A percentile compares a stretch with the other conserved stretches of the same genome.
phyloP scores from a whole-genome alignment of 2,113 vertebrate species.

The Malurus cyaneus region DNA sequence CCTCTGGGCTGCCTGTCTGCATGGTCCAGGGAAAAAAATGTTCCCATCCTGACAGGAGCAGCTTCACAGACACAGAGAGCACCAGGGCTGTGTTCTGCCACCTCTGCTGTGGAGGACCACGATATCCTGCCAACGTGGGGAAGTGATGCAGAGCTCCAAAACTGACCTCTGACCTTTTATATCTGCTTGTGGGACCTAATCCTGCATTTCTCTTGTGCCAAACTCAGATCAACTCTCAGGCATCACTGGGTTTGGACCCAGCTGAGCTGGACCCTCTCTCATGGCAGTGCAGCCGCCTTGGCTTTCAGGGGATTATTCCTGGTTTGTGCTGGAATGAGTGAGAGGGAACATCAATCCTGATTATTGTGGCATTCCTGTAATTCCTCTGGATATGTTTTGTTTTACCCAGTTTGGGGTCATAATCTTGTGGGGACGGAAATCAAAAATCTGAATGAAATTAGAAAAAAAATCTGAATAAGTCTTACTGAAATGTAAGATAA shows the following conservation, averaged over 20 bases:
- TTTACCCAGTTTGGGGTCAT: too few species aligned
- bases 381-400: not conserved
- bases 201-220: accelerated
- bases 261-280: not conserved
- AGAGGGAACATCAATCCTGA: not conserved
- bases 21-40: accelerated
- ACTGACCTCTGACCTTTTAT: not conserved
- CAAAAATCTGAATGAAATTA: not conserved
- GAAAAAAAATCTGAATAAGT: too few species aligned
- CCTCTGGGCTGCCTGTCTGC: not conserved
- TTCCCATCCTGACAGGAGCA: not conserved
- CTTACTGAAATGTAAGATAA: not conserved
- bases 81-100: accelerated
- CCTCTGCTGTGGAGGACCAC: accelerated
- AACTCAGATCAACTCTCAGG: not conserved
- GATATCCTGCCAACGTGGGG: accelerated
- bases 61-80: accelerated
- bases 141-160: not conserved
- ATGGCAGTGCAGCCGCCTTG: not conserved
- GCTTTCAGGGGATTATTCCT: not conserved
- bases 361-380: not conserved
- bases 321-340: not conserved
- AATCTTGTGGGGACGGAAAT: not conserved
- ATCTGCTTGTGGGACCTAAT: not conserved
- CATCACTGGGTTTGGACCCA: accelerated